A percentile compares a stretch with the other conserved stretches of the same genome.
Conservation (phyloP, 2,797 vertebrate species). For the Neosalanx taihuensis region DNA sequence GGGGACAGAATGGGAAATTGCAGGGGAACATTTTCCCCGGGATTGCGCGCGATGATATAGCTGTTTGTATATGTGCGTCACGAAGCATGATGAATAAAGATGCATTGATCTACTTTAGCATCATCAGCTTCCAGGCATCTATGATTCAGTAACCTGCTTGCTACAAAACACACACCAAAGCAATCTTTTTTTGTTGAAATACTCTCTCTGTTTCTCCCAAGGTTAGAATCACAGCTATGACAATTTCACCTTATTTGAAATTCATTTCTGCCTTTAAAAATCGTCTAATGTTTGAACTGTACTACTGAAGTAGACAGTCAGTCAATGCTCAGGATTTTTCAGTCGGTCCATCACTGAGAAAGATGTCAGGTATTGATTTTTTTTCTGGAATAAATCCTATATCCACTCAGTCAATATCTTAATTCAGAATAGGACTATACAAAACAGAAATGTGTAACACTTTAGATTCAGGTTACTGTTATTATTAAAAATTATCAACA, state of each 20-base stretch:
- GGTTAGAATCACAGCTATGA: neutral
- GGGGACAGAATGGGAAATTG: no score
- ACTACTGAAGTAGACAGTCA: neutral
- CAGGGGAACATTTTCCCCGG: no score
- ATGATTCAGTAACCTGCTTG: neutral
- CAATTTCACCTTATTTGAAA: neutral
- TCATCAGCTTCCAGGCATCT: neutral
- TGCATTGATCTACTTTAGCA: neutral
- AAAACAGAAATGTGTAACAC: neutral
- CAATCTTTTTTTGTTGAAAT: neutral
- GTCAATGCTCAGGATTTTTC: neutral
- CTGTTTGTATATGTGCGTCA: no score
- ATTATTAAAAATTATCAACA: no score
- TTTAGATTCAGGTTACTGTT: neutral
- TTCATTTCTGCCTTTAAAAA: neutral
- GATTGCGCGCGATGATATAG: no score
- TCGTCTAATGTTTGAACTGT: neutral
- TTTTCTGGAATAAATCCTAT: slow-evolving; percentile 2
- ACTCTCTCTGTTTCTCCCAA: neutral
- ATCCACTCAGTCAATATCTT: slow-evolving; percentile 29
- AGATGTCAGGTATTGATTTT: neutral
- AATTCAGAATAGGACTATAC: slow-evolving; percentile 25
- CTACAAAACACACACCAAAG: slow-evolving; percentile 41
- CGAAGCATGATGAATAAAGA: no score
- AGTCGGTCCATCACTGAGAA: neutral